These are phyloP conservation scores for Megalurothrips usitatus DNA, from an alignment of 2,888 invertebrate genomes.

Conservation along the genomic window DNA sequence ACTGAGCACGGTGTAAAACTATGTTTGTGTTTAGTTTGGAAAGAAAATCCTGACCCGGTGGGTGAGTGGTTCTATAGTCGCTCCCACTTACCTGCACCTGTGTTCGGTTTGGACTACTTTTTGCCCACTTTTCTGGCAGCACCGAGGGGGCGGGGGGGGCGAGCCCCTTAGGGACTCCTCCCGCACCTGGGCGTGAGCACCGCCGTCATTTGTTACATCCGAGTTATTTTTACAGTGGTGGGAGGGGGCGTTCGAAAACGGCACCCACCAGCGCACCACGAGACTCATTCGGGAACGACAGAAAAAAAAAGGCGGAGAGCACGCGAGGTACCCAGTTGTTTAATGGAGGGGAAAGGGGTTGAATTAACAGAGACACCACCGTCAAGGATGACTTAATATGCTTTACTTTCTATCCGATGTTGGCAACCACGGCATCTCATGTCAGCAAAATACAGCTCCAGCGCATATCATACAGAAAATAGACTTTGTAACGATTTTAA, in stretches of 20 bases:
- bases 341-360: background rate
- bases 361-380: background rate
- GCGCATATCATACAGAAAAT: slow-evolving; percentile 14
- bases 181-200: background rate
- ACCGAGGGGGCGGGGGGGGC: background rate
- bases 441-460: slow-evolving; percentile 2
- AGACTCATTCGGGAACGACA: background rate
- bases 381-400: background rate
- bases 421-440: background rate
- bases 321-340: background rate
- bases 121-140: no score
- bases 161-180: no score
- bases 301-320: background rate
- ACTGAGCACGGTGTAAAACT: no score
- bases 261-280: background rate
- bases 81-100: no score
- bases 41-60: no score
- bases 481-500: slow-evolving; percentile 3
- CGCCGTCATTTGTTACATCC: background rate
- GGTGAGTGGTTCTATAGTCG: no score
- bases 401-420: background rate
- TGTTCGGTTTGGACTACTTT: no score
- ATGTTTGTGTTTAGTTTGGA: no score
- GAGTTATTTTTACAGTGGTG: background rate
- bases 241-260: background rate